Evolutionary conservation across 2,113 vertebrate genomes (phyloP).

Genomic region (Sinosuthora webbiana): DNA sequence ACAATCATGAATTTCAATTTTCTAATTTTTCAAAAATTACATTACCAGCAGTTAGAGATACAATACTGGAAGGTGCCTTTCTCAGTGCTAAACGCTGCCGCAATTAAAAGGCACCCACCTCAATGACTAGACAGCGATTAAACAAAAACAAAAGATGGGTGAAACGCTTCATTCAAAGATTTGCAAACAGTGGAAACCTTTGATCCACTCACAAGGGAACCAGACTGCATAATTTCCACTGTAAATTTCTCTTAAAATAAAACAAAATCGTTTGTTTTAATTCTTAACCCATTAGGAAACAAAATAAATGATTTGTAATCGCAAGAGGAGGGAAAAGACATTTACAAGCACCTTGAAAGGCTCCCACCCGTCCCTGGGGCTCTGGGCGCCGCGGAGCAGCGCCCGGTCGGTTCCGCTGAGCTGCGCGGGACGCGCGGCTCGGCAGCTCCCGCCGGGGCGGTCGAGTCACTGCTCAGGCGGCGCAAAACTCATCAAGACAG

Average conservation of each 20-base stretch:
- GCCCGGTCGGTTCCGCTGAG: neutral
- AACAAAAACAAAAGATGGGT: slow-evolving; percentile 33
- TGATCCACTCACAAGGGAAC: neutral
- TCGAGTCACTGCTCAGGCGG: neutral
- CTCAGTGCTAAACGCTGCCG: neutral
- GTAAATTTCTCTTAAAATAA: neutral
- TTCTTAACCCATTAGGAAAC: neutral
- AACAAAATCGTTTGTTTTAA: slow-evolving; percentile 9
- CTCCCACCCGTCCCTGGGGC: neutral
- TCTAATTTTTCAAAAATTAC: neutral
- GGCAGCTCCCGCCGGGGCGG: neutral
- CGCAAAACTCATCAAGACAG: neutral
- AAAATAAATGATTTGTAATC: neutral
- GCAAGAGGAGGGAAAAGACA: rapidly evolving
- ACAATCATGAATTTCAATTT: neutral
- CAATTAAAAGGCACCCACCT: neutral
- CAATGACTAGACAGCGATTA: neutral
- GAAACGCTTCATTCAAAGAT: neutral
- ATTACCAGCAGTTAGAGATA: neutral
- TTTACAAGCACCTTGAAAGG: neutral
- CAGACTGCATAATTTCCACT: neutral
- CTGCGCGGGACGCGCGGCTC: neutral
- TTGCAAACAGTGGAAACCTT: neutral
- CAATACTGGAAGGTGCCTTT: neutral
- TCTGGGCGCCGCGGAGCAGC: neutral